Evolutionary conservation across 1,140 invertebrate genomes (phyloP), one percentile per base, ranked within the genome.

Genomic region (Conus betulinus): DNA sequence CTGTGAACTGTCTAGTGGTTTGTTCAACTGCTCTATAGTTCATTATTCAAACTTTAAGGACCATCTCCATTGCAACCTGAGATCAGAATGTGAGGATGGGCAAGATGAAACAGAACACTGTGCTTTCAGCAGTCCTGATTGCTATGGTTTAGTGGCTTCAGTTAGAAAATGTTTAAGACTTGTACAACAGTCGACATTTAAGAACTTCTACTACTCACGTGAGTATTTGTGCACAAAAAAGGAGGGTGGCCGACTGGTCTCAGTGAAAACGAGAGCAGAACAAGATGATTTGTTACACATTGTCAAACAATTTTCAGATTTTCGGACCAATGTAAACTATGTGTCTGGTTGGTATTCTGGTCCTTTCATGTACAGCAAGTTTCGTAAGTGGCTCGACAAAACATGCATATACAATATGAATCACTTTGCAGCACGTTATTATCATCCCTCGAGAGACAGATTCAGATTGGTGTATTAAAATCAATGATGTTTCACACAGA

Each of bases 51-150:
- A 67, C 39, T 39, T 51, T 0, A 85, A n/a, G 27, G 67, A 1
- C 84, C 39, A 85, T 60, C 23, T 85, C 23, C n/a, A 85, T 8
- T 85, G 84, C 39, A 85, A 85, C 84, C n/a, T 85, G 57, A 60
- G 25, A 17, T 6, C 57, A 4, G 84, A 85, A n/a, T 85, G 84
- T 39, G 55, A 39, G 4, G 25, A 52, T 57, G 82, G 82, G 25
- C 39, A 60, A 23, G 82, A 84, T 55, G 82, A 84, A 55, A n/a
- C 39, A 0, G 23, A 55, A n/a, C 82, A 60, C 82, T 84, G 82
- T 84, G 53, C 82, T 23, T 84, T 57, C 82, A 84, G 82, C 55
- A 53, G 52, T 53, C 10, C 82, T 8, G 82, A 17, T 3, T 84
- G 82, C 25, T 15, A 84, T 1, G 82, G 82, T 25, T n/a, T 39